Conservation (phyloP, 2,888 invertebrate species). For the Latrodectus hesperus region DNA sequence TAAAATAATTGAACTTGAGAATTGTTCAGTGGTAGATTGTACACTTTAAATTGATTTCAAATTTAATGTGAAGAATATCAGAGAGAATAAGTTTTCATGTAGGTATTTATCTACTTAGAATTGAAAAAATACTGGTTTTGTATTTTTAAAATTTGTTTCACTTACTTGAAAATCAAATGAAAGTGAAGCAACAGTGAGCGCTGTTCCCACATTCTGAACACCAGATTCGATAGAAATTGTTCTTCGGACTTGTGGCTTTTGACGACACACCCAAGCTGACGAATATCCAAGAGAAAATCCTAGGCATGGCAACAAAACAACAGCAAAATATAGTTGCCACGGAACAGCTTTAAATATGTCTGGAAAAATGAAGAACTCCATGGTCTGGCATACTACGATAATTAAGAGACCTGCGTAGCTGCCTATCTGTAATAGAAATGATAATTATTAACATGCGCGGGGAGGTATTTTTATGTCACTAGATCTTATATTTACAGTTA, state of each 20-base stretch:
- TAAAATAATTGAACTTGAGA: too few species aligned
- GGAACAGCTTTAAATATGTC: constrained; percentile 72
- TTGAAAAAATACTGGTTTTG: background rate
- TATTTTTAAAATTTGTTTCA: background rate
- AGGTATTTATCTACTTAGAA: too few species aligned
- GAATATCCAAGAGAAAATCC: constrained; percentile 73
- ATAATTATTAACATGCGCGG: too few species aligned
- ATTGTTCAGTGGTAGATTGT: too few species aligned
- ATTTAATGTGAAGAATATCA: too few species aligned
- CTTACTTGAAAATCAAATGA: constrained; percentile 71
- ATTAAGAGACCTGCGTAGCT: constrained; percentile 73
- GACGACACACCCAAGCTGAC: constrained; percentile 71
- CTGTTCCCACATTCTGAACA: constrained; percentile 73
- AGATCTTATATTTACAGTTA: too few species aligned
- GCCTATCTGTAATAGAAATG: constrained; percentile 72
- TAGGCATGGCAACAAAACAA: constrained; percentile 72
- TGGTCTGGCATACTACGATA: constrained; percentile 70
- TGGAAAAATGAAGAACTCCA: constrained; percentile 73
- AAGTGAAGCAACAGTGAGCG: constrained; percentile 73
- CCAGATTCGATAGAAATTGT: constrained; percentile 73
- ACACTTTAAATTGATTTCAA: too few species aligned
- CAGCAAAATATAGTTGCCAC: constrained; percentile 72
- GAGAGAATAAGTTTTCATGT: too few species aligned
- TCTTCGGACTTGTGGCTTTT: constrained; percentile 70
- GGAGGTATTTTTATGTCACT: too few species aligned